A percentile compares a stretch with the other conserved stretches of the same genome.
Conservation (phyloP, 1,140 invertebrate species). For the Caenorhabditis elegans region WBcel235 BX284606.5:10637001-10637500, state of each 20-base stretch:
- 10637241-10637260: slow-evolving; percentile 26
- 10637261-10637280: slow-evolving; percentile 15
- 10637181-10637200: not conserved
- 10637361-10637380: not conserved
- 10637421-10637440: not conserved
- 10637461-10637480: not conserved
- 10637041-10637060: not conserved
- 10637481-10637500: not conserved
- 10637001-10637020: not conserved
- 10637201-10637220: slow-evolving; percentile 11
- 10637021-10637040: slow-evolving; percentile 19
- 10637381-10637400: not conserved
- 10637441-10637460: not conserved
- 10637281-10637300: slow-evolving; percentile 10
- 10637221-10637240: slow-evolving; percentile 17
- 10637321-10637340: slow-evolving; percentile 21
- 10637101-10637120: slow-evolving; percentile 8
- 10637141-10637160: not conserved
- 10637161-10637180: slow-evolving; percentile 7
- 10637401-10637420: slow-evolving; percentile 11
- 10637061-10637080: not conserved
- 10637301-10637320: not conserved
- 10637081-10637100: not conserved
- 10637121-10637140: not conserved
- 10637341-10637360: not conserved